Conservation (phyloP, 2,888 invertebrate species). For the Portevinia maculata region DNA sequence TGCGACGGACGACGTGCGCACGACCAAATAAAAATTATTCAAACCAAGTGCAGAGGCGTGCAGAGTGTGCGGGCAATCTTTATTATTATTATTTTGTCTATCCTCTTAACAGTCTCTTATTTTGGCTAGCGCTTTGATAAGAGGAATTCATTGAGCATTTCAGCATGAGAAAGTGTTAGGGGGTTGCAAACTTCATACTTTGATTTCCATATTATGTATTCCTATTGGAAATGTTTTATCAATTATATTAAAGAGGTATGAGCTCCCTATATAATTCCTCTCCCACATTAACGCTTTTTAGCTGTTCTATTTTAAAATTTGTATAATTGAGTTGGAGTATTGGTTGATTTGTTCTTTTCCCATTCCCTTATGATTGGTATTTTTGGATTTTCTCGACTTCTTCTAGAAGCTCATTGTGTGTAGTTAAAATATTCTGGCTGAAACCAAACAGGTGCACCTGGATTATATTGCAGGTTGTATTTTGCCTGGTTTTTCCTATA, state of each 20-base stretch:
- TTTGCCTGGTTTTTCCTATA: too few relatives aligned
- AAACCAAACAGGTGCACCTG: too few relatives aligned
- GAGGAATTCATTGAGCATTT: conserved; percentile 18
- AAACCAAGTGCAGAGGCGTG: conserved; percentile 28
- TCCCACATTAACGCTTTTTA: background rate
- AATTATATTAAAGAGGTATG: background rate
- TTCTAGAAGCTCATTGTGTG: too few relatives aligned
- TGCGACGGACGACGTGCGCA: conserved; percentile 33
- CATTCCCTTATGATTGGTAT: too few relatives aligned
- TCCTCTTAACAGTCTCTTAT: conserved; percentile 27
- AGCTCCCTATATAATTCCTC: too few relatives aligned
- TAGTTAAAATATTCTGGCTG: too few relatives aligned
- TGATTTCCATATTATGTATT: background rate
- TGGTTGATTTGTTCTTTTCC: too few relatives aligned
- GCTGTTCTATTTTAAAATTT: background rate
- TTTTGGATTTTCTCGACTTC: too few relatives aligned
- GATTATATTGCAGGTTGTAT: too few relatives aligned
- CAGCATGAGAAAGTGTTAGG: conserved; percentile 14
- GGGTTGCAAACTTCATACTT: conserved; percentile 39
- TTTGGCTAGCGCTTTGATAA: conserved; percentile 21
- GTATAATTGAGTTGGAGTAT: too few relatives aligned
- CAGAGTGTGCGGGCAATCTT: conserved; percentile 34
- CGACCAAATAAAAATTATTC: conserved; percentile 41
- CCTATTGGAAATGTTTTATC: conserved; percentile 2
- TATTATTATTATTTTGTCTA: conserved; percentile 14